Evolutionary conservation across 2,888 invertebrate species (phyloP).

Genomic region (Chironomus riparius): DNA sequence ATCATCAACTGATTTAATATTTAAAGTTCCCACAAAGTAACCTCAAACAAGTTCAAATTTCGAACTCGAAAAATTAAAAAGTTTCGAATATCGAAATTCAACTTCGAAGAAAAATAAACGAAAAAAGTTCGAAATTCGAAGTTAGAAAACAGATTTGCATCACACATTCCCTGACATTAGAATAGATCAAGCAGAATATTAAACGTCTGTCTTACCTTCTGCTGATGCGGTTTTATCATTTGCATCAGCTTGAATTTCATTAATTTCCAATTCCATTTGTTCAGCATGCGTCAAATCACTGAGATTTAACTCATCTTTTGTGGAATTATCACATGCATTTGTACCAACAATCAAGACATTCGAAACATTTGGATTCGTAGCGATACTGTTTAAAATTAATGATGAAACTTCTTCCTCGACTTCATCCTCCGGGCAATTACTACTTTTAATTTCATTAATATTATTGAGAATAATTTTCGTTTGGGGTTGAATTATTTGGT

Average conservation of each 20-base stretch:
- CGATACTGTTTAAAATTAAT: slow-evolving; percentile 12
- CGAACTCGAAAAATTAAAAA: no score
- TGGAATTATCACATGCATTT: slow-evolving; percentile 7
- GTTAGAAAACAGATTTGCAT: no score
- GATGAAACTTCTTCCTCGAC: slow-evolving; percentile 5
- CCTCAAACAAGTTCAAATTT: no score
- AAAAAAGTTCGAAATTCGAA: no score
- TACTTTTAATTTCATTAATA: slow-evolving; percentile 1
- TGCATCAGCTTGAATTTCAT: not conserved
- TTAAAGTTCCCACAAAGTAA: no score
- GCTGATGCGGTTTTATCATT: slow-evolving; percentile 15
- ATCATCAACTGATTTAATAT: no score
- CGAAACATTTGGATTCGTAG: slow-evolving; percentile 16
- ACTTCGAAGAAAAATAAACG: no score
- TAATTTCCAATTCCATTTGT: slow-evolving; percentile 6
- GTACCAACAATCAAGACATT: slow-evolving; percentile 9
- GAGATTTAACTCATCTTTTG: not conserved
- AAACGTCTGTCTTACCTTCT: slow-evolving; percentile 10
- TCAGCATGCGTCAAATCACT: not conserved
- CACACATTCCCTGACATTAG: no score
- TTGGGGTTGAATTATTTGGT: slow-evolving; percentile 19
- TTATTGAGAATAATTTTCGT: slow-evolving; percentile 22
- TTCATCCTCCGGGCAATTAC: not conserved
- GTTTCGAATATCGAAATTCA: no score
- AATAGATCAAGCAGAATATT: no score